Evolutionary conservation across 2,113 vertebrate species (phyloP), one percentile per base, ranked within the genome.

Genomic region (Verasper variegatus): DNA sequence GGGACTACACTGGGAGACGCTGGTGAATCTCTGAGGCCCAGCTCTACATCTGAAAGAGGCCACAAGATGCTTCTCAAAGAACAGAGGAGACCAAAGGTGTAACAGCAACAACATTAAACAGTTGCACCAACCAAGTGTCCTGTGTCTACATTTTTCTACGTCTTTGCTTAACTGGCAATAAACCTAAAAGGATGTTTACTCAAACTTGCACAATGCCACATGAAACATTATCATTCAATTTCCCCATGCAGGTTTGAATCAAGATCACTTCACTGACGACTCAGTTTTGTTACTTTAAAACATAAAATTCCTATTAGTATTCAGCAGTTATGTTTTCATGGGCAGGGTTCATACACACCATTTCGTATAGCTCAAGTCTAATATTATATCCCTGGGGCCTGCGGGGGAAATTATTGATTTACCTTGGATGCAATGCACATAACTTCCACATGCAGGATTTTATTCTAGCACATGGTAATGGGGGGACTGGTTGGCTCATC

Each of bases 1-100:
- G 21, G 68, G 63, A 75, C 35, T 62, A 71, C 45, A 26, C 7
- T 60, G 40, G 23, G 26, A 72, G 56, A 80, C 45, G 66, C 66
- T 78, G 68, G 52, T 49, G 24, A 52, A 27, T 70, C 55, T 58
- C 31, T 47, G 68, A 62, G 55, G n/a, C 42, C 35, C 23, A 10
- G 54, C 76, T 61, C 65, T 64, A 69, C 35, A 21, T 74, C 59
- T 69, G 71, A 63, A 74, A 75, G 68, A 71, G 21, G 49, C 64
- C 70, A 40, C 15, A 17, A 70, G 35, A 61, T 42, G 1, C 12
- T 45, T 45, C 61, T 14, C 66, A 68, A 51, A 65, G 62, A 42
- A 26, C 31, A 62, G 23, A 52, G 60, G 26, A 68, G 64, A 37
- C 20, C 40, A 64, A 18, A 26, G 57, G 52, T 5, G 37, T 4